phyloP scores from a whole-genome alignment of 2,888 invertebrate genomes.

The Tanytarsus gracilentus region DNA sequence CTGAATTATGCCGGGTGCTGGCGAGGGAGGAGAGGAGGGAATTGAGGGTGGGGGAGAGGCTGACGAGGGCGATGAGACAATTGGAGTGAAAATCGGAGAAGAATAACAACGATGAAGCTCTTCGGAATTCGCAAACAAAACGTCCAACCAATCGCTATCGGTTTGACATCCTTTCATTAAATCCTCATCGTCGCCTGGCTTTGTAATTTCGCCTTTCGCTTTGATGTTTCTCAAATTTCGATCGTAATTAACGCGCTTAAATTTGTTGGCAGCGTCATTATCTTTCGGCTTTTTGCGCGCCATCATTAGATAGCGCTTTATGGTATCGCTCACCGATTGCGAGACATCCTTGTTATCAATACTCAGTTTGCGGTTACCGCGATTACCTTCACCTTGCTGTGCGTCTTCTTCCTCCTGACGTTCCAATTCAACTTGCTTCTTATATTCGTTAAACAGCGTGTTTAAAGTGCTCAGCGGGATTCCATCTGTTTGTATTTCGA shows the following conservation, averaged over 20 bases:
- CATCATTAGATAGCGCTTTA: conserved; percentile 77
- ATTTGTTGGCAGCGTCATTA: conserved; percentile 68
- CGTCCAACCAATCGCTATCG: conserved; percentile 62
- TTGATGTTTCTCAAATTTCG: conserved; percentile 74
- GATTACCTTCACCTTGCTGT: conserved; percentile 38
- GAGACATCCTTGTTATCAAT: conserved; percentile 78
- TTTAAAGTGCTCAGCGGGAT: conserved; percentile 38
- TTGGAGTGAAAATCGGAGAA: conserved; percentile 12
- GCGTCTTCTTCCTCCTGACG: conserved; percentile 31
- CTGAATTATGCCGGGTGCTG: conserved; percentile 41
- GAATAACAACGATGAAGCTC: conserved; percentile 21
- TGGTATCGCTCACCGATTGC: conserved; percentile 78
- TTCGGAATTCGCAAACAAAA: conserved; percentile 30
- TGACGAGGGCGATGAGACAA: conserved; percentile 26
- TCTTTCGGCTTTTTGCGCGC: conserved; percentile 73
- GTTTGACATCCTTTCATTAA: conserved; percentile 69
- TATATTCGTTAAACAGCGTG: conserved; percentile 37
- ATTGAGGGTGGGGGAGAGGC: conserved; percentile 35
- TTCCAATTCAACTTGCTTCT: conserved; percentile 33
- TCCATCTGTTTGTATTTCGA: conserved; percentile 39
- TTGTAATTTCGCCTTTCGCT: conserved; percentile 63
- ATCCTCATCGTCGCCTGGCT: conserved; percentile 69
- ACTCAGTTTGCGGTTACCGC: conserved; percentile 54
- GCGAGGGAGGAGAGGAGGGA: conserved; percentile 42
- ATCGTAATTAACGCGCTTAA: conserved; percentile 82